Base-by-base conservation (phyloP, 2,888 invertebrate genomes). In the Agonopterix subpropinquella region DNA sequence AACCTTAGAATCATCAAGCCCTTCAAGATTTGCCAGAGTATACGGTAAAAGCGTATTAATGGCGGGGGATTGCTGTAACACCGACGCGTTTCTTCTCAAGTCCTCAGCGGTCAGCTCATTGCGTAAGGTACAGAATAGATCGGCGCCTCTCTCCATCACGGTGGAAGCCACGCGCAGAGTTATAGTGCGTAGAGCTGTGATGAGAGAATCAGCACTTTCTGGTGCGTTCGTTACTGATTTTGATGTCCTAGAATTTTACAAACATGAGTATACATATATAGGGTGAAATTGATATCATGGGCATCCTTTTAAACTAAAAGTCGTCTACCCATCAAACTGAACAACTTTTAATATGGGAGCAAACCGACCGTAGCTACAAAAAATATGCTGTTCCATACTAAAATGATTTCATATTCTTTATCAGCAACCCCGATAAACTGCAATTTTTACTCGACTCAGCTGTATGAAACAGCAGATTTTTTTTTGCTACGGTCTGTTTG, bases 11-110 rank as follows among this genome's bases (percentile, higher is more conserved):
- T 98, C 97, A 48, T 93, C 94, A 54, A 91, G 80, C 41, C 96
- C 90, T 11, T 96, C 95, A 55, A 98, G 92, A 66, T 96, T 95
- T 7, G 97, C 96, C 67, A 97, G 89, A 11, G 96, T 92, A 53
- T 95, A 89, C 0, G 98, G 98, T 60, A 98, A 77, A 44, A 98
- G 88, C 0, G 93, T 95, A 39, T 92, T 95, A 68, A 94, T 91
- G 58, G 89, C 92, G 47, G 90, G 86, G 4, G 87, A 82, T n/a
- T 73, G 67, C 45, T 88, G 81, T 52, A 88, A 56, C 44, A 77
- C 76, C 0, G 69, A 45, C 0, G 77, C 73, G 54, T 80, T 82
- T 13, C 83, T 63, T 8, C 73, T 58, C 56, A 88, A 56, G 43
- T 87, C 85, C 46, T 88, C 91, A 1, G 88, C 80, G 0, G 90